A percentile compares a stretch with the other conserved stretches of the same genome.
Evolutionary conservation across 2,888 invertebrate genomes (phyloP).

Genomic region (Chrysolina americana): DNA sequence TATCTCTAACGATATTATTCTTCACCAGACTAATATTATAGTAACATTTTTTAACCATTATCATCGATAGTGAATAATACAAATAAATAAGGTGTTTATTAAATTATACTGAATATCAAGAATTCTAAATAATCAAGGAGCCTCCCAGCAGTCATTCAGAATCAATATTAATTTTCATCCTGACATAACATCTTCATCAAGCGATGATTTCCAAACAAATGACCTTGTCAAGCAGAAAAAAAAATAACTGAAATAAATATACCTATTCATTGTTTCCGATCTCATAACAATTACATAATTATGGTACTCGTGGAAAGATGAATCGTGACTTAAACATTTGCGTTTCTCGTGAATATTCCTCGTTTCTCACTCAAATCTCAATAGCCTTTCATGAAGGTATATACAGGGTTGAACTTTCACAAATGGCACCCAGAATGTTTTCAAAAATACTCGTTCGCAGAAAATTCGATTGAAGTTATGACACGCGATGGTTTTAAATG

Average conservation of each 20-base stretch:
- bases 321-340: neutral
- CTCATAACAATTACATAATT: neutral
- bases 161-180: neutral
- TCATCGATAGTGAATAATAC: too few species aligned
- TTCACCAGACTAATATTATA: too few species aligned
- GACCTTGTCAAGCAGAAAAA: constrained; percentile 3
- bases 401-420: too few species aligned
- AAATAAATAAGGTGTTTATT: too few species aligned
- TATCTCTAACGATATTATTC: too few species aligned
- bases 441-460: too few species aligned
- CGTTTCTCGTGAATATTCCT: neutral
- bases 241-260: neutral
- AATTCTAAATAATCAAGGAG: neutral
- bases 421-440: too few species aligned
- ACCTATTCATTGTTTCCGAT: neutral
- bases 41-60: too few species aligned
- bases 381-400: too few species aligned
- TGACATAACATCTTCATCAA: neutral
- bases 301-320: neutral
- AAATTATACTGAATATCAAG: neutral
- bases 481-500: too few species aligned
- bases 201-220: neutral
- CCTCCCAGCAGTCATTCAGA: neutral
- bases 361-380: too few species aligned
- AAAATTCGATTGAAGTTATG: too few species aligned